These are phyloP conservation scores for Myiotriccus ornatus DNA, from an alignment of 2,797 vertebrate species.

Conservation along the genomic window DNA sequence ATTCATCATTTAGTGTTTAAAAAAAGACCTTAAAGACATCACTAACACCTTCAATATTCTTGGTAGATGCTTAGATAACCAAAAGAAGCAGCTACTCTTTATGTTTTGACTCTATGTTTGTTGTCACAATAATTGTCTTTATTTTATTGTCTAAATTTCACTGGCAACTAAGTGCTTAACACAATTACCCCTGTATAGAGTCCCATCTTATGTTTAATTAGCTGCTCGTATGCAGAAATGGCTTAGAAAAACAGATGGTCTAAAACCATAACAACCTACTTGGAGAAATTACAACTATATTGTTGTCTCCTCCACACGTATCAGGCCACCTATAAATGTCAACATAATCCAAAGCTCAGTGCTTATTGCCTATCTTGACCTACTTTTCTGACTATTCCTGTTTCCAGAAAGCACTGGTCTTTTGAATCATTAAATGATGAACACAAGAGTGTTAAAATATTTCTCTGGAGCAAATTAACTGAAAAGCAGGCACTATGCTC, in stretches of 20 bases:
- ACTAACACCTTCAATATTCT: not conserved
- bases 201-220: not conserved
- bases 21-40: not conserved
- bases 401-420: not conserved
- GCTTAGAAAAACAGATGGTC: not conserved
- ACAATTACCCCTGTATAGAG: not conserved
- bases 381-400: not conserved
- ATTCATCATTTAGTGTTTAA: not conserved
- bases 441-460: fast-evolving
- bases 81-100: not conserved
- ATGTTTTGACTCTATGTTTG: not conserved
- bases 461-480: not conserved
- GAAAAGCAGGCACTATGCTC: not conserved
- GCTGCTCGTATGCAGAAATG: not conserved
- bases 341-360: not conserved
- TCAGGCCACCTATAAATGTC: not conserved
- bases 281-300: not conserved
- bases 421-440: not conserved
- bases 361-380: not conserved
- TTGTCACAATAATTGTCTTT: not conserved
- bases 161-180: not conserved
- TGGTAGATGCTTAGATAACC: not conserved
- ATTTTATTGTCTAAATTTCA: not conserved
- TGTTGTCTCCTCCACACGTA: not conserved
- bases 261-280: not conserved